Conservation (phyloP, 1,140 invertebrate species). For the Asbolus verrucosus region DNA sequence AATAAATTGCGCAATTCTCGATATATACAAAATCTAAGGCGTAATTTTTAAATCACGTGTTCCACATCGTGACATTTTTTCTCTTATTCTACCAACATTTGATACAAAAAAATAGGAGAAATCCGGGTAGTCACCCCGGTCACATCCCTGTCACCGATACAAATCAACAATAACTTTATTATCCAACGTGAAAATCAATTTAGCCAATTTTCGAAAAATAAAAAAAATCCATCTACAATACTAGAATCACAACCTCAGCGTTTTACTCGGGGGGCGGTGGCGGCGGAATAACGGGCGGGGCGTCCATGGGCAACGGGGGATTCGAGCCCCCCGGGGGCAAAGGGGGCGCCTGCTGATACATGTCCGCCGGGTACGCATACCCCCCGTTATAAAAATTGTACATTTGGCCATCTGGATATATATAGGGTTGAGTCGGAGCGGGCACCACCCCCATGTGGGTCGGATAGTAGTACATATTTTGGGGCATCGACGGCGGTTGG, state of each 20-base stretch:
- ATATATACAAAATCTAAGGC: constrained; percentile 16
- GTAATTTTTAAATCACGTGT: too few relatives aligned
- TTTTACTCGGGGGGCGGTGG: constrained; percentile 66
- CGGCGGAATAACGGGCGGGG: constrained; percentile 66
- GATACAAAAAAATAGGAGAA: background rate
- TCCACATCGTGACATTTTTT: background rate
- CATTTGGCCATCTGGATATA: constrained; percentile 51
- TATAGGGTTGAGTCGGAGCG: constrained; percentile 25
- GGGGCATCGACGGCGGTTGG: background rate
- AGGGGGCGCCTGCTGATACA: constrained; percentile 54
- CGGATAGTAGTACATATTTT: constrained; percentile 37
- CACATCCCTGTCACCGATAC: background rate
- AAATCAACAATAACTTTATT: too few relatives aligned
- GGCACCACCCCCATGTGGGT: constrained; percentile 43
- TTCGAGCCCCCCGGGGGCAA: constrained; percentile 41
- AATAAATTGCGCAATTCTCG: background rate
- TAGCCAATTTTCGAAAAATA: too few relatives aligned
- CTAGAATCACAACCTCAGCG: constrained; percentile 8
- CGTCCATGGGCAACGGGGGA: constrained; percentile 66
- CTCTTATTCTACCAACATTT: background rate
- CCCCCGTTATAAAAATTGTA: constrained; percentile 45
- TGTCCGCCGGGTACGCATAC: constrained; percentile 48
- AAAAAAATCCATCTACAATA: too few relatives aligned
- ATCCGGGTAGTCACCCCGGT: background rate
- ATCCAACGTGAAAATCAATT: too few relatives aligned